Evolutionary conservation across 2,888 invertebrate species (phyloP).

Genomic region (Uloborus plumipes): DNA sequence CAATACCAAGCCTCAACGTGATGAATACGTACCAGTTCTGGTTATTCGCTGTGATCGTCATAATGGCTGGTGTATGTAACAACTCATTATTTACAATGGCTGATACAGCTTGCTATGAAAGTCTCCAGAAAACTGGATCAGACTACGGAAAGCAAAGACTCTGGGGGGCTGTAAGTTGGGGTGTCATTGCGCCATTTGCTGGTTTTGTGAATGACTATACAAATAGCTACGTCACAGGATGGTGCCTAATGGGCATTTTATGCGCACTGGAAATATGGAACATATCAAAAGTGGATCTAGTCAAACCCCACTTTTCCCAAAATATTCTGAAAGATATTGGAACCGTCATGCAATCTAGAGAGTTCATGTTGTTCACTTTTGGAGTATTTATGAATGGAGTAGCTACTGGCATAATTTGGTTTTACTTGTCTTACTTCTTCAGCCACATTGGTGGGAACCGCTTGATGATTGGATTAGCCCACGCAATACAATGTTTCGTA

Average conservation of each 20-base stretch:
- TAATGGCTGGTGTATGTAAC: constrained; percentile 34
- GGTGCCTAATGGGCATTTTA: constrained; percentile 13
- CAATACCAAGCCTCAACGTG: background rate
- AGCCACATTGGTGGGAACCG: constrained; percentile 25
- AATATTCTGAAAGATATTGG: constrained; percentile 29
- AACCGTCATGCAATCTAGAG: constrained; percentile 17
- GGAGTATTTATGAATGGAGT: constrained; percentile 38
- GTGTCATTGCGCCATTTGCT: constrained; percentile 29
- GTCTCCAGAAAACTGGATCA: constrained; percentile 19
- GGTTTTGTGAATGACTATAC: constrained; percentile 39
- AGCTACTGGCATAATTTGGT: constrained; percentile 20
- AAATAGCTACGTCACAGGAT: background rate
- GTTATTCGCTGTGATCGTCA: constrained; percentile 36
- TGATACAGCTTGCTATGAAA: constrained; percentile 64
- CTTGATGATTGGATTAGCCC: constrained; percentile 22
- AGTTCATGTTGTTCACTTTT: constrained; percentile 19
- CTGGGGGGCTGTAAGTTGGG: constrained; percentile 65
- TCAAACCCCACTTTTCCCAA: constrained; percentile 24
- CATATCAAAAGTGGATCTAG: constrained; percentile 22
- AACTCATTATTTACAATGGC: constrained; percentile 59
- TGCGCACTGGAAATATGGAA: constrained; percentile 12
- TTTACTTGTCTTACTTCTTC: constrained; percentile 23
- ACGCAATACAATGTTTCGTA: constrained; percentile 15
- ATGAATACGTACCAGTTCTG: constrained; percentile 50
- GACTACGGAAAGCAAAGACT: constrained; percentile 63